A percentile compares a stretch with the other conserved stretches of the same genome.
These are phyloP conservation scores for Synergus itoensis DNA, from an alignment of 2,888 invertebrate species.

Conservation along the genomic window DNA sequence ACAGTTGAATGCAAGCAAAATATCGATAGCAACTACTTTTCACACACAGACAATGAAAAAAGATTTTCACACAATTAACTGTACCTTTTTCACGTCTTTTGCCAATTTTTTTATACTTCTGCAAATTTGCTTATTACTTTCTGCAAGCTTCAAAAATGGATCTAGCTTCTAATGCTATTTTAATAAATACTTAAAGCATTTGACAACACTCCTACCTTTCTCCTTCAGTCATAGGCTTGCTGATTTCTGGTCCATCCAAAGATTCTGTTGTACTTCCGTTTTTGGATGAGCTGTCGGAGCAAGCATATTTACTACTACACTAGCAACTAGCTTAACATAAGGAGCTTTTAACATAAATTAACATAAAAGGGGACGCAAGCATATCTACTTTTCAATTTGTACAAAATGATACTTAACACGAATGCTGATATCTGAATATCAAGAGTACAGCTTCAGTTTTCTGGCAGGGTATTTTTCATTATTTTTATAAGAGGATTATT, in stretches of 20 bases:
- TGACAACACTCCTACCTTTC: slow-evolving; percentile 64
- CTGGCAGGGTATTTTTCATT: slow-evolving; percentile 41
- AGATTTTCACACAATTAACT: background rate
- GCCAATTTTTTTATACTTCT: background rate
- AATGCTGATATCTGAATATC: background rate
- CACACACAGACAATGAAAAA: background rate
- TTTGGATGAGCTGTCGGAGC: slow-evolving; percentile 69
- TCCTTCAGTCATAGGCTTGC: slow-evolving; percentile 52
- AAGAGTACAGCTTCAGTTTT: background rate
- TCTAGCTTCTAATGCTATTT: background rate
- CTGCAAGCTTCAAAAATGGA: background rate
- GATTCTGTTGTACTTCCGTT: slow-evolving; percentile 62
- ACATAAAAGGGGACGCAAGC: background rate
- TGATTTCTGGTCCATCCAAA: slow-evolving; percentile 65
- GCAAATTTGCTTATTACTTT: background rate
- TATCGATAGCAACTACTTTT: background rate
- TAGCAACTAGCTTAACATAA: slow-evolving; percentile 53
- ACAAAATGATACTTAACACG: background rate
- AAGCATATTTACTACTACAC: slow-evolving; percentile 71
- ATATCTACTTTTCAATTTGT: background rate
- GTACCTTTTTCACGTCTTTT: background rate
- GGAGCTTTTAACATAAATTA: slow-evolving; percentile 16
- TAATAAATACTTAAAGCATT: background rate
- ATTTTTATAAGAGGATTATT: slow-evolving; percentile 39
- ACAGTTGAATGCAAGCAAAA: background rate